Evolutionary conservation across 2,888 invertebrate genomes (phyloP).

Genomic region (Nyleta sp.): DNA sequence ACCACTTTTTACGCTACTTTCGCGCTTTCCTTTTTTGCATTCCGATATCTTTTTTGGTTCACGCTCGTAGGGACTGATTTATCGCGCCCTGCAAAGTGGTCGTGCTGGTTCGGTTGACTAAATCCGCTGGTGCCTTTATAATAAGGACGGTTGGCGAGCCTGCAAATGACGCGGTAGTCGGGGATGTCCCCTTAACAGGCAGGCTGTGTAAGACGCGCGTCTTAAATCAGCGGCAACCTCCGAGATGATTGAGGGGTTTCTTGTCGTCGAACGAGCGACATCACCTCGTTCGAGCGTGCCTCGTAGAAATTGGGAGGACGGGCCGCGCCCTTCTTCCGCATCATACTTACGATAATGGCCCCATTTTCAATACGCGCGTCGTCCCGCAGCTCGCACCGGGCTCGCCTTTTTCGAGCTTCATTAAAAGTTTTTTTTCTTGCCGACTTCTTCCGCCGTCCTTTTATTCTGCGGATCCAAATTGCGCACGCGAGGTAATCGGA

Average conservation of each 20-base stretch:
- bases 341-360: constrained; percentile 52
- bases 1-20: too few species aligned
- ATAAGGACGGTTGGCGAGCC: constrained; percentile 39
- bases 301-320: constrained; percentile 75
- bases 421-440: constrained; percentile 7
- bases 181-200: constrained; percentile 44
- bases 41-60: background rate
- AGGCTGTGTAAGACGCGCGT: constrained; percentile 66
- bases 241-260: constrained; percentile 76
- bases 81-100: constrained; percentile 33
- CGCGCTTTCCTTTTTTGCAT: too few species aligned
- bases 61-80: constrained; percentile 31
- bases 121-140: constrained; percentile 32
- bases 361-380: constrained; percentile 36
- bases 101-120: constrained; percentile 30
- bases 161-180: constrained; percentile 52
- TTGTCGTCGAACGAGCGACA: constrained; percentile 67
- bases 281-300: constrained; percentile 76
- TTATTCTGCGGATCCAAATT: background rate
- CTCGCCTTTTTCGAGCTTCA: too few species aligned
- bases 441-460: too few species aligned
- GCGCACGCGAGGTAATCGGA: background rate
- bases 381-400: too few species aligned
- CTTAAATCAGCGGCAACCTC: constrained; percentile 70
- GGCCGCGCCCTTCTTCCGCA: constrained; percentile 74